Conservation (phyloP, 1,140 invertebrate species). For the Ganaspis sp. region DNA sequence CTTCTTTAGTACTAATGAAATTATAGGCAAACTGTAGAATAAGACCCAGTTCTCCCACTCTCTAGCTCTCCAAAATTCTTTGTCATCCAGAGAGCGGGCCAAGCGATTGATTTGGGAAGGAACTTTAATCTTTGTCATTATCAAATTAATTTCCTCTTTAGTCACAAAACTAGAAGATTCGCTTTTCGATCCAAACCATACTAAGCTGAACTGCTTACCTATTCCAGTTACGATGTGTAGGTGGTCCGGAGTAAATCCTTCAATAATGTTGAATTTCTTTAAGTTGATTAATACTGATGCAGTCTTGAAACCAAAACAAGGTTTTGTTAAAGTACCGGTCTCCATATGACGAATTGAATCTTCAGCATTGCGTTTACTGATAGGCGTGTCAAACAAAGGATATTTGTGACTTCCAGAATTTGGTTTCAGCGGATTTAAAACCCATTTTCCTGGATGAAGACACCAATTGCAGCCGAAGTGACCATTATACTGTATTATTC, state of each 20-base stretch:
- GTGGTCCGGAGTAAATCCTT: conserved; percentile 35
- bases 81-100: conserved; percentile 33
- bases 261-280: conserved; percentile 42
- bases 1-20: not conserved
- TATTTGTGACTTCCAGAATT: not conserved
- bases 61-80: conserved; percentile 39
- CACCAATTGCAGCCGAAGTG: not conserved
- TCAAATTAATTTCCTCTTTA: not conserved
- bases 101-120: conserved; percentile 40
- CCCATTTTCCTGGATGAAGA: not conserved
- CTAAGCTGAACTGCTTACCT: conserved; percentile 30
- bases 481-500: not conserved
- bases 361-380: not conserved
- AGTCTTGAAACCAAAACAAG: conserved; percentile 35
- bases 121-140: conserved; percentile 32
- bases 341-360: conserved; percentile 29
- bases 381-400: not conserved
- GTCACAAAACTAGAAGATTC: not conserved
- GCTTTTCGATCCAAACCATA: conserved; percentile 20
- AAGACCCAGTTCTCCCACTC: conserved; percentile 27
- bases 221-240: conserved; percentile 33
- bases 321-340: conserved; percentile 15
- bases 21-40: conserved; percentile 38
- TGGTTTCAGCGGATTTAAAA: not conserved
- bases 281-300: conserved; percentile 37